Evolutionary conservation across 2,888 invertebrate species (phyloP), one percentile per base, ranked within the genome.

Genomic region (Ecliptopera silaceata): DNA sequence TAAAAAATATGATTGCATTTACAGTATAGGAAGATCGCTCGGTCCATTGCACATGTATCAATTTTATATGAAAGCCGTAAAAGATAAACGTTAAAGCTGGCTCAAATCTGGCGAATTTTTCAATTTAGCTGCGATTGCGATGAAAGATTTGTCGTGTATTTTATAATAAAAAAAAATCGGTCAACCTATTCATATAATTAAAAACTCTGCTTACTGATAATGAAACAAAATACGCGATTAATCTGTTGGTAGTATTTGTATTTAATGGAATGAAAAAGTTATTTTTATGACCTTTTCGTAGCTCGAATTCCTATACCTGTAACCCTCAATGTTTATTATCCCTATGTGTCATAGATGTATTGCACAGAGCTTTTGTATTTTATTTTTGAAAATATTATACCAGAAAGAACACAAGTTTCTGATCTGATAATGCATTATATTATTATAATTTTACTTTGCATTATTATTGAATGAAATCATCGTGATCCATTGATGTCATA

Each of bases 321-420:
- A 47, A 54, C 54, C 54, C 46, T 59, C 55, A 56, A 49, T 59
- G 49, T 54, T 50, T 59, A 59, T 54, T 54, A 53, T 53, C 54
- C 59, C 42, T 54, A 42, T 36, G 50, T 56, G 56, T 50, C 56
- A 56, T 56, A 56, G 52, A 59, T 59, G 59, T 58, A 54, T 57
- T 54, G 59, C 54, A 59, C 50, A 58, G 31, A 50, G 59, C 59
- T 59, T 59, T 47, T 50, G 50, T 56, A 53, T 54, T 50, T 58
- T 50, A 32, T 46, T 54, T 50, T 49, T 45, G 17, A 10, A 50
- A 50, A 38, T 36, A 31, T 34, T 6, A 15, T 36, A 36, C 15
- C 6, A 36, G 15, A 36, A 45, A 15, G 22, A 50, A 45, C 26
- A 34, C 8, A 22, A 15, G 8, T 49, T 29, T 39, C 20, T 49